A percentile compares a stretch with the other conserved stretches of the same genome.
phyloP scores from a whole-genome alignment of 2,888 invertebrate genomes.

The Agapostemon virescens region DNA sequence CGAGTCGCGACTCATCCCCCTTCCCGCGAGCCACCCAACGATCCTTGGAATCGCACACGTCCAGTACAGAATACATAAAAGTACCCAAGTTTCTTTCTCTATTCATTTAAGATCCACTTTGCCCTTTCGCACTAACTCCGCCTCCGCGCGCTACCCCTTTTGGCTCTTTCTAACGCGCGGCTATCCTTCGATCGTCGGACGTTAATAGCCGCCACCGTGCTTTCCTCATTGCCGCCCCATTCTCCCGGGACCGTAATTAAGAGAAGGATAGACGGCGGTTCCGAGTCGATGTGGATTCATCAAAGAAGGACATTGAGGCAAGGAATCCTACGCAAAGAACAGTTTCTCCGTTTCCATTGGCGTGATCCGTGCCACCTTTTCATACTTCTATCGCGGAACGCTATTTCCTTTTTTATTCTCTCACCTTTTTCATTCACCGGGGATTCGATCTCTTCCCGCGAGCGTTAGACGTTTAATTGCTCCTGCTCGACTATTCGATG shows the following conservation, averaged over 20 bases:
- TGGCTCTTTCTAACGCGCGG: constrained; percentile 38
- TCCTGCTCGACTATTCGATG: no score
- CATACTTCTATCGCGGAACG: neutral
- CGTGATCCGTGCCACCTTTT: constrained; percentile 13
- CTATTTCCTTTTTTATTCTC: constrained; percentile 8
- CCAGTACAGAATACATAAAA: constrained; percentile 65
- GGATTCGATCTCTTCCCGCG: no score
- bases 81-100: constrained; percentile 50
- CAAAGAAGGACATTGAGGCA: constrained; percentile 46
- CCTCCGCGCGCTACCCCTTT: constrained; percentile 20
- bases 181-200: constrained; percentile 63
- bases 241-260: constrained; percentile 65
- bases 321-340: constrained; percentile 30
- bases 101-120: constrained; percentile 44
- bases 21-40: no score
- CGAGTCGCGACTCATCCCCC: constrained; percentile 52
- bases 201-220: constrained; percentile 66
- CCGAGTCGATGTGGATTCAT: constrained; percentile 43
- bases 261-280: constrained; percentile 57
- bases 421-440: neutral
- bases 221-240: constrained; percentile 33
- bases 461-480: neutral
- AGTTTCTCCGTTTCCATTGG: constrained; percentile 32
- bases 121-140: neutral
- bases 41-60: constrained; percentile 66